Base-by-base conservation (phyloP, 2,888 invertebrate genomes). In the Margaritifera margaritifera region DNA sequence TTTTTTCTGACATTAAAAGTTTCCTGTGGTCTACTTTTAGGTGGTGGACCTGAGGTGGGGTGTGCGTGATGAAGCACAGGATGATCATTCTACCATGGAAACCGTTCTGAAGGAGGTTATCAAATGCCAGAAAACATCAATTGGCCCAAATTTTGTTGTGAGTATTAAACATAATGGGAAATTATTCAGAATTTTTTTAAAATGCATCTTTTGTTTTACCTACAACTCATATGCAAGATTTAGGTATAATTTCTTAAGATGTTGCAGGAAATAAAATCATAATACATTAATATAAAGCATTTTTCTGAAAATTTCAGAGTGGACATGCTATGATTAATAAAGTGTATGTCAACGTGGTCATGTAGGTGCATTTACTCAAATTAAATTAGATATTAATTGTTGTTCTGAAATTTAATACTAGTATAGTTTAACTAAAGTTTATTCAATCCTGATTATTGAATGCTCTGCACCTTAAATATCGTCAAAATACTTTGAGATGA, bases 11-110 rank as follows among this genome's bases (percentile, higher is more conserved):
- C n/a, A n/a, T n/a, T n/a, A n/a, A n/a, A n/a, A n/a, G n/a, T n/a
- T n/a, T n/a, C n/a, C n/a, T n/a, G n/a, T n/a, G n/a, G 31, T 1
- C 6, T 62, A 51, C 24, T 65, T 71, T n/a, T 52, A 84, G 84
- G 75, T 84, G n/a, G 81, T 80, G 24, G 85, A 85, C 75, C 82
- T 84, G 84, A 68, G 83, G 19, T 85, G 85, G 85, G 85, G 85
- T 31, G 82, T 84, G 2, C 59, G 80, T 51, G 85, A 84, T 64
- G 84, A 84, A 65, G 78, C 80, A 1, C 75, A 72, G 0, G 74
- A 80, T 61, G 82, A 84, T 61, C 85, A 84, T 66, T 77, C 68
- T 4, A 83, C 83, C 11, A 74, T 77, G n/a, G 78, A 83, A 53
- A 64, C 84, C 15, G 80, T 80, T 63, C 67, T 84, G 42, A 70